phyloP scores from a whole-genome alignment of 2,888 invertebrate genomes.

The Nesidiocoris tenuis region DNA sequence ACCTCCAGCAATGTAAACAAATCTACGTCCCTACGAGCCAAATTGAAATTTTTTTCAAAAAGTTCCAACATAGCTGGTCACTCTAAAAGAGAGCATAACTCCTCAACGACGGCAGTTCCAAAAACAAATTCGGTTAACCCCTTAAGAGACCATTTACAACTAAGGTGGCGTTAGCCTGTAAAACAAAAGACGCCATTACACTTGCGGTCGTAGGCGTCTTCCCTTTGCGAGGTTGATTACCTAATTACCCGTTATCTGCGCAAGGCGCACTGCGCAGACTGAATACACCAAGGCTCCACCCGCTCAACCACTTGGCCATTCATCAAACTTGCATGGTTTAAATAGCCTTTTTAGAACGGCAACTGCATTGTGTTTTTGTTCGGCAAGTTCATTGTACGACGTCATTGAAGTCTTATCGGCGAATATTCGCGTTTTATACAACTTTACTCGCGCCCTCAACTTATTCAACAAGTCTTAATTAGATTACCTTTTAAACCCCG shows the following conservation, averaged over 20 bases:
- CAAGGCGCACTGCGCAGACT: background rate
- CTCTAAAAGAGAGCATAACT: too few relatives aligned
- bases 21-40: too few relatives aligned
- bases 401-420: background rate
- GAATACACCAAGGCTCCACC: background rate
- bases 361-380: background rate
- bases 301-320: background rate
- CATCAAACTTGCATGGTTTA: background rate
- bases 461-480: conserved; percentile 38
- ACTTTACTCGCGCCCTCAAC: background rate
- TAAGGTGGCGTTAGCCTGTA: too few relatives aligned
- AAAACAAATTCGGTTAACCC: too few relatives aligned
- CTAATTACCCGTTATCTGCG: background rate
- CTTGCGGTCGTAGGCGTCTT: background rate
- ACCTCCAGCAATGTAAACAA: too few relatives aligned
- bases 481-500: conserved; percentile 33
- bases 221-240: background rate
- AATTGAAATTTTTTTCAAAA: too few relatives aligned
- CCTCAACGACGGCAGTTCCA: too few relatives aligned
- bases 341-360: background rate
- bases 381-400: background rate
- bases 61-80: too few relatives aligned
- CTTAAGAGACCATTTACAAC: too few relatives aligned
- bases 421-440: background rate
- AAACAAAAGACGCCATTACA: background rate